Percentiles rank a stretch among this genome's conserved stretches.
phyloP scores from a whole-genome alignment of 2,113 vertebrate genomes.

The Alectura lathami region DNA sequence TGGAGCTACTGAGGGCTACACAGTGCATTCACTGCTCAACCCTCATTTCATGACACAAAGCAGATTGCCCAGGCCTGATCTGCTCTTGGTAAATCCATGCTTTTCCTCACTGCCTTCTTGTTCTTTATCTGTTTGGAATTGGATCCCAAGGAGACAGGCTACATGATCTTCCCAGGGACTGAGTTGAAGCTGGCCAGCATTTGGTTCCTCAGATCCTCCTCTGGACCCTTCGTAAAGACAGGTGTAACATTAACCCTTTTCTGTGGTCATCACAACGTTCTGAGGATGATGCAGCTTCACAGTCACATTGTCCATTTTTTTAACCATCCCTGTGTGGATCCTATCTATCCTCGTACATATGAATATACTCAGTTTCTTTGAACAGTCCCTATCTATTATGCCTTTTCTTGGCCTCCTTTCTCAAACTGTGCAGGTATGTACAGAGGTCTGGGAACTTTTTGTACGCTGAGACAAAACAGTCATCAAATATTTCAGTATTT shows the following conservation, averaged over 20 bases:
- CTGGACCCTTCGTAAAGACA: not conserved
- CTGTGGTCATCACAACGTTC: not conserved
- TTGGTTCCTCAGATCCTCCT: not conserved
- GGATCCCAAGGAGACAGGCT: not conserved
- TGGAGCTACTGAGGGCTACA: not conserved
- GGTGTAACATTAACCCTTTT: not conserved
- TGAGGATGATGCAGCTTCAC: not conserved
- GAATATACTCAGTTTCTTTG: not conserved
- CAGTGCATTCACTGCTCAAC: not conserved
- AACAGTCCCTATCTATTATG: not conserved
- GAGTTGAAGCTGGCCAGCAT: not conserved
- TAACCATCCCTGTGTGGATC: not conserved
- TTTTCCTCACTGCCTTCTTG: not conserved
- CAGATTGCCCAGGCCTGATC: not conserved
- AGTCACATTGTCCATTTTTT: not conserved
- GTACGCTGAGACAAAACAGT: not conserved
- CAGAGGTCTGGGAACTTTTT: not conserved
- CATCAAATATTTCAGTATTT: not conserved
- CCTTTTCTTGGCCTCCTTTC: not conserved
- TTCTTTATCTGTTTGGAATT: not conserved
- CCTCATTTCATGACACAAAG: not conserved
- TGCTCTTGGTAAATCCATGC: not conserved
- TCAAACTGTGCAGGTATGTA: not conserved
- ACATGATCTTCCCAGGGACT: not conserved
- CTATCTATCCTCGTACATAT: not conserved